Percentiles rank a stretch among this genome's conserved stretches.
Conservation (phyloP, 1,140 invertebrate genomes). For the Triops cancriformis region DNA sequence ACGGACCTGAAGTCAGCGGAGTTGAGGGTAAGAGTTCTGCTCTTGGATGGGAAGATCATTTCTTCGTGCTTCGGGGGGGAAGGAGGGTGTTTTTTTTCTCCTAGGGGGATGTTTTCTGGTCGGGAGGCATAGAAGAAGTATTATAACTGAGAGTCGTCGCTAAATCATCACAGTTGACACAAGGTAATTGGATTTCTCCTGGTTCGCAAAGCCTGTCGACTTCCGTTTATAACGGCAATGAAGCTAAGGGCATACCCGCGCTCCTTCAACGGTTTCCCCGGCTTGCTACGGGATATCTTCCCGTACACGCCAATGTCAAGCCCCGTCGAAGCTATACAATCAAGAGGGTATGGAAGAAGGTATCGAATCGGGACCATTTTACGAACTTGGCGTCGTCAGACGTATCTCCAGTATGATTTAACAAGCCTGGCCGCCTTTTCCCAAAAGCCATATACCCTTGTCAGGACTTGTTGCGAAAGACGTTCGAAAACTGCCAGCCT, state of each 20-base stretch:
- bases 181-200: conserved; percentile 1
- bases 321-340: background rate
- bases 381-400: background rate
- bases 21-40: too few relatives aligned
- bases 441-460: too few relatives aligned
- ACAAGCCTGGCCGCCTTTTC: too few relatives aligned
- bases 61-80: background rate
- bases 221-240: conserved; percentile 6
- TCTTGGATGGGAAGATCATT: background rate
- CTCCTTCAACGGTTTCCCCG: background rate
- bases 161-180: conserved; percentile 6
- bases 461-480: too few relatives aligned
- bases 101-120: background rate
- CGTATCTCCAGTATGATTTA: background rate
- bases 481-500: too few relatives aligned
- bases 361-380: background rate
- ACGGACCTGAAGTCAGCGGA: too few relatives aligned
- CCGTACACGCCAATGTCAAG: background rate
- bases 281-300: background rate
- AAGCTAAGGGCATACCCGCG: background rate
- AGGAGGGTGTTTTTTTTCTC: background rate
- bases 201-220: background rate
- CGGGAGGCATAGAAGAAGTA: background rate
- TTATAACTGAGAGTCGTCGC: background rate
- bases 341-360: background rate